Conservation (phyloP, 2,797 vertebrate genomes). For the Steatocranus sp. region DNA sequence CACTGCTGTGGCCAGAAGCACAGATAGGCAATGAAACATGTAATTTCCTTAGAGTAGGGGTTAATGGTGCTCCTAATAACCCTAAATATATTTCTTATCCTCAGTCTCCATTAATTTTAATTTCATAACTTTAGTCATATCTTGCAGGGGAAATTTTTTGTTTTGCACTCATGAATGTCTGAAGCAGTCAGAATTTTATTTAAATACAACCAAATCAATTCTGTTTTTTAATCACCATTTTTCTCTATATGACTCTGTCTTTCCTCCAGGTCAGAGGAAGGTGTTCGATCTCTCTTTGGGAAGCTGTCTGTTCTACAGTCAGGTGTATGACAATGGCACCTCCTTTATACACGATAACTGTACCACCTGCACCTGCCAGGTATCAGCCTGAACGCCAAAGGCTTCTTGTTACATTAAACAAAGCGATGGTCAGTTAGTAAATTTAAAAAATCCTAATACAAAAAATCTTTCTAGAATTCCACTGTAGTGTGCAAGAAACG, state of each 20-base stretch:
- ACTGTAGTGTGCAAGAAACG: slow-evolving; percentile 88
- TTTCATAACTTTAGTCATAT: neutral
- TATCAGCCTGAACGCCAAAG: slow-evolving; percentile 38
- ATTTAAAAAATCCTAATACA: neutral
- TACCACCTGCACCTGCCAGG: slow-evolving; percentile 88
- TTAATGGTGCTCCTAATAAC: neutral
- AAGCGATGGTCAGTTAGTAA: neutral
- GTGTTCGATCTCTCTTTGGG: slow-evolving; percentile 94
- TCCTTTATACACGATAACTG: slow-evolving; percentile 89
- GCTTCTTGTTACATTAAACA: neutral
- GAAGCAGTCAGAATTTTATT: neutral
- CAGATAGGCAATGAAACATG: neutral
- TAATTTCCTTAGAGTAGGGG: neutral
- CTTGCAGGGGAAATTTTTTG: neutral
- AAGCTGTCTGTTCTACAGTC: slow-evolving; percentile 94
- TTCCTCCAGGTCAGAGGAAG: slow-evolving; percentile 88
- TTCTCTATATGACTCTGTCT: neutral
- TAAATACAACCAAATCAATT: neutral
- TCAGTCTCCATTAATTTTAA: neutral
- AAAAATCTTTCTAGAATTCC: slow-evolving; percentile 78
- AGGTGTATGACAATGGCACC: slow-evolving; percentile 89
- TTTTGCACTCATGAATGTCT: neutral
- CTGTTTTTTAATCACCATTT: neutral
- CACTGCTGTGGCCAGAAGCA: neutral
- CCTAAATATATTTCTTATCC: neutral